Evolutionary conservation across 2,888 invertebrate genomes (phyloP).

Genomic region (Syritta pipiens): DNA sequence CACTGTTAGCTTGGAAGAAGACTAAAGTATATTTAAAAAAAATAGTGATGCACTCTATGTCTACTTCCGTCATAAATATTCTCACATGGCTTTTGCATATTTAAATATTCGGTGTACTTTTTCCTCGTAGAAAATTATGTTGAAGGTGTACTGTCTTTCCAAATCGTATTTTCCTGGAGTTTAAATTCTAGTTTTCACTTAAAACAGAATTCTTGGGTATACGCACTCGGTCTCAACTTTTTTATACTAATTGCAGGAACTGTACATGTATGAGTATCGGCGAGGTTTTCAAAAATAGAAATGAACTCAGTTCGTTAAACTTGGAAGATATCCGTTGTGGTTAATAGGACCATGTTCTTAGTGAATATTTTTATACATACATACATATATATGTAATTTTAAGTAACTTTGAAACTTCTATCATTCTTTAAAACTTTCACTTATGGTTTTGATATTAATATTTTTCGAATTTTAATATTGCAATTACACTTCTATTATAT

Average conservation of each 20-base stretch:
- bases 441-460: too few species aligned
- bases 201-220: conserved; percentile 23
- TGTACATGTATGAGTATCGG: conserved; percentile 52
- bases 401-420: too few species aligned
- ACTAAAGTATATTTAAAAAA: too few species aligned
- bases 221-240: conserved; percentile 22
- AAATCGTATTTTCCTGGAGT: too few species aligned
- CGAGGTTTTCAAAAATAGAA: conserved; percentile 78
- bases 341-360: too few species aligned
- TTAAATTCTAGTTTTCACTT: conserved; percentile 34
- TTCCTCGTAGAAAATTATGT: too few species aligned
- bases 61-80: conserved; percentile 19
- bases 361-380: too few species aligned
- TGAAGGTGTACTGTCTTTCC: too few species aligned
- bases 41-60: conserved; percentile 31
- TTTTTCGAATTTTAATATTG: too few species aligned
- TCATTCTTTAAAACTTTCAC: too few species aligned
- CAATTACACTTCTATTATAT: too few species aligned
- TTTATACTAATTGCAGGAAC: conserved; percentile 48
- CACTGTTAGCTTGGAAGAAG: conserved; percentile 18
- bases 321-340: conserved; percentile 70
- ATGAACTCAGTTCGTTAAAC: conserved; percentile 80
- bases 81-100: background rate
- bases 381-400: conserved; percentile 5
- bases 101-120: too few species aligned